Base-by-base conservation (phyloP, 2,888 invertebrate species). In the Scelioninae gen. 1 region DNA sequence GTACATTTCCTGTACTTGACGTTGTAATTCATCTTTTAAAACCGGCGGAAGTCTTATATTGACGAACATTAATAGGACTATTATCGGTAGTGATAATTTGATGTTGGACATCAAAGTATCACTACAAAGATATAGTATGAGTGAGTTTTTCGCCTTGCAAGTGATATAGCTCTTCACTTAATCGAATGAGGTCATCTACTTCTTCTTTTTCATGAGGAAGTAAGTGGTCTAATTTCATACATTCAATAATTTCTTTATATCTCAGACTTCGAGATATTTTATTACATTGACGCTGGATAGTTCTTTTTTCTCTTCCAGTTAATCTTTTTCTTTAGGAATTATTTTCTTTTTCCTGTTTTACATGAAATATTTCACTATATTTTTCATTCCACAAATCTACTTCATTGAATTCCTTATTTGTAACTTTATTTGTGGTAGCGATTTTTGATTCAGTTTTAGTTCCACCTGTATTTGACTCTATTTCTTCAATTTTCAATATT, bases 11-110 rank as follows among this genome's bases (percentile, higher is more conserved):
- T 29, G 11, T 7, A 60, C 58, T n/a, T 60, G 58, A 0, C 29
- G 10, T 10, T 60, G 16, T 29, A 60, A 29, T 13, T 60, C 43
- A 0, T 60, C 58, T 43, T 60, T 60, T 43, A 60, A 29, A 10
- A 8, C 13, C 0, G 58, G 16, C 0, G 58, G 58, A n/a, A 60
- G 43, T 8, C 58, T n/a, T 16, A 43, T 60, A 60, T 29, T 60
- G 40, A 6, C n/a, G 10, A 38, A 38, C 38, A 23, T 56, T 8
- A 11, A 56, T 56, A 11, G 56, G 56, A 0, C n/a, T 15, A 10
- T 56, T 10, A 10, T 56, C 56, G 10, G n/a, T 16, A 1, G 56
- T 56, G 16, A 5, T 38, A 11, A 56, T 38, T 5, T 53, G 5
- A 32, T 53, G 53, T 0, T 16, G 7, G 11, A 32, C 13, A 3